phyloP scores from a whole-genome alignment of 2,113 vertebrate species.

The Entomyzon cyanotis region DNA sequence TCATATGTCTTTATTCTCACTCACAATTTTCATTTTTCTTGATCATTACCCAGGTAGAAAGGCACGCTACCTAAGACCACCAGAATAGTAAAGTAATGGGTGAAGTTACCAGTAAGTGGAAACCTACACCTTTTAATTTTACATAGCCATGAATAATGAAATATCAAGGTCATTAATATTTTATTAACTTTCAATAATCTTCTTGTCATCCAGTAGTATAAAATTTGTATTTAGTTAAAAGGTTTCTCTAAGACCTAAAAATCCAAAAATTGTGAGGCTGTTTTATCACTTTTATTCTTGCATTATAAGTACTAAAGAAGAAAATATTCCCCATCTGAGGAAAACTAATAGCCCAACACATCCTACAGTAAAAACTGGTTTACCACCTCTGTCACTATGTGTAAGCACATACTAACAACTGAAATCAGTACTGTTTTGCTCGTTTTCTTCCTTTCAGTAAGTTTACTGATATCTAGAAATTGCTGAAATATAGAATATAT shows the following conservation, averaged over 20 bases:
- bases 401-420: not conserved
- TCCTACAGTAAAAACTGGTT: not conserved
- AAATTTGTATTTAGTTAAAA: not conserved
- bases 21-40: not conserved
- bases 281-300: constrained; percentile 9
- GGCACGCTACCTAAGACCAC: not conserved
- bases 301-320: not conserved
- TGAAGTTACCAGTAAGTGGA: not conserved
- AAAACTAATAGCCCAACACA: not conserved
- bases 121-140: not conserved
- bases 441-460: not conserved
- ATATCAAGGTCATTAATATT: not conserved
- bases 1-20: not conserved
- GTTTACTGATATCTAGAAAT: not conserved
- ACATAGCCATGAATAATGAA: constrained; percentile 2
- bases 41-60: not conserved
- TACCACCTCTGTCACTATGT: not conserved
- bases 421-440: not conserved
- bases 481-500: not conserved
- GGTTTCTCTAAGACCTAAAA: not conserved
- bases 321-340: not conserved
- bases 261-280: not conserved
- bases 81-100: not conserved
- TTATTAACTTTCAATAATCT: not conserved
- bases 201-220: not conserved